Percentiles rank a stretch among this genome's conserved stretches.
phyloP scores from a whole-genome alignment of 2,888 invertebrate species.

The Imbricaverruca yamaguchii region DNA sequence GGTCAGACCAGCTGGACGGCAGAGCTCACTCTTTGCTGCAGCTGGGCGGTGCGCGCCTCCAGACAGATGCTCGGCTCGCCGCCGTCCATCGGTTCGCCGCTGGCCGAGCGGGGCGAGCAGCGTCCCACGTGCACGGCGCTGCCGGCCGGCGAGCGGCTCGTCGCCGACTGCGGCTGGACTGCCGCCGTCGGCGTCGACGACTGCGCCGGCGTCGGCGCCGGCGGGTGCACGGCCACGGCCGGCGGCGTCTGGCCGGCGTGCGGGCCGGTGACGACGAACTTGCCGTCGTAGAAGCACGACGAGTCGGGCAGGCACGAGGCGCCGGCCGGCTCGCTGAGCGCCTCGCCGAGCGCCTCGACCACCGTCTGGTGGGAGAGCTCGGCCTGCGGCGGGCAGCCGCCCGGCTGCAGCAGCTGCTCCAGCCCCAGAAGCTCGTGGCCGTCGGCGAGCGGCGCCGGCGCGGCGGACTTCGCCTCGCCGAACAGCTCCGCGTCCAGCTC shows the following conservation, averaged over 20 bases:
- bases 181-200: slow-evolving; percentile 38
- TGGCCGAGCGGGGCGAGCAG: not conserved
- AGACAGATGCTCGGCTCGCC: not conserved
- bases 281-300: not conserved
- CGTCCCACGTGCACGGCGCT: not conserved
- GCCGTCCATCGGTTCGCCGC: slow-evolving; percentile 44
- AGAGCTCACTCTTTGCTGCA: not conserved
- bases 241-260: slow-evolving; percentile 33
- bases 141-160: not conserved
- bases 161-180: slow-evolving; percentile 62
- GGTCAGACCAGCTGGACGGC: too few relatives aligned
- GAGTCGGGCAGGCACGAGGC: not conserved
- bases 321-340: not conserved
- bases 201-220: not conserved
- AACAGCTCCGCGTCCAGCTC: not conserved
- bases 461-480: too few relatives aligned
- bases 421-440: slow-evolving; percentile 9
- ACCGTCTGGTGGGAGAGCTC: not conserved
- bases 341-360: not conserved
- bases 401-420: not conserved
- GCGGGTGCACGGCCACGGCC: not conserved
- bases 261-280: not conserved
- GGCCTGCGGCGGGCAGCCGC: not conserved
- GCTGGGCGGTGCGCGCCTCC: not conserved
- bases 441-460: not conserved